These are phyloP conservation scores for Cyprinodon brontotheroides DNA, from an alignment of 2,113 vertebrate species.

Conservation along the genomic window DNA sequence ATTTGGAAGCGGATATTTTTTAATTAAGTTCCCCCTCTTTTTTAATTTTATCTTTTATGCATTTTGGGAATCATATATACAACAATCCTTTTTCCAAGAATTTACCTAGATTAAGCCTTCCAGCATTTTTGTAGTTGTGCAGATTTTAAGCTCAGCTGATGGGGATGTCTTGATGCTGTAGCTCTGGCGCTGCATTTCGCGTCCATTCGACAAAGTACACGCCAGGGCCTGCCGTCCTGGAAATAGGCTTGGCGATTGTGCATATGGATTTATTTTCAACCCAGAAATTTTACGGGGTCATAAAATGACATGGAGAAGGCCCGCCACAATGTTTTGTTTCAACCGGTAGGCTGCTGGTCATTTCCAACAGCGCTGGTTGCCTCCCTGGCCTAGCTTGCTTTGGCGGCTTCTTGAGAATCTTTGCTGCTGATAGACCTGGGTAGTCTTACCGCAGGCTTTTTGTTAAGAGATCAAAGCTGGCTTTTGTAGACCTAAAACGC, in stretches of 20 bases:
- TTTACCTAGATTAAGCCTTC: constrained; percentile 22
- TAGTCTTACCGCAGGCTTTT: constrained; percentile 23
- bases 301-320: too few species aligned
- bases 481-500: constrained; percentile 98
- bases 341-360: too few species aligned
- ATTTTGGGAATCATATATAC: constrained; percentile 19
- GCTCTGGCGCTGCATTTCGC: constrained; percentile 31
- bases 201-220: constrained; percentile 44
- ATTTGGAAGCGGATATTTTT: constrained; percentile 48
- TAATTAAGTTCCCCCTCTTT: not conserved
- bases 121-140: constrained; percentile 25
- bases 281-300: too few species aligned
- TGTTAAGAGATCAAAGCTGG: constrained; percentile 53
- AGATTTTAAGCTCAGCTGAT: constrained; percentile 42
- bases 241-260: too few species aligned
- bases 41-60: constrained; percentile 7
- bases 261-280: too few species aligned
- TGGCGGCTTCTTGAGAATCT: constrained; percentile 70
- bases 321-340: too few species aligned
- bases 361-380: too few species aligned
- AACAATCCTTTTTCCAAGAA: constrained; percentile 33
- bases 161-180: constrained; percentile 49
- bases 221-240: constrained; percentile 51
- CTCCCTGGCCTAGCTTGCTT: constrained; percentile 65
- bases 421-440: too few species aligned